Evolutionary conservation across 2,113 vertebrate species (phyloP).

Genomic region (Hippolais icterina): DNA sequence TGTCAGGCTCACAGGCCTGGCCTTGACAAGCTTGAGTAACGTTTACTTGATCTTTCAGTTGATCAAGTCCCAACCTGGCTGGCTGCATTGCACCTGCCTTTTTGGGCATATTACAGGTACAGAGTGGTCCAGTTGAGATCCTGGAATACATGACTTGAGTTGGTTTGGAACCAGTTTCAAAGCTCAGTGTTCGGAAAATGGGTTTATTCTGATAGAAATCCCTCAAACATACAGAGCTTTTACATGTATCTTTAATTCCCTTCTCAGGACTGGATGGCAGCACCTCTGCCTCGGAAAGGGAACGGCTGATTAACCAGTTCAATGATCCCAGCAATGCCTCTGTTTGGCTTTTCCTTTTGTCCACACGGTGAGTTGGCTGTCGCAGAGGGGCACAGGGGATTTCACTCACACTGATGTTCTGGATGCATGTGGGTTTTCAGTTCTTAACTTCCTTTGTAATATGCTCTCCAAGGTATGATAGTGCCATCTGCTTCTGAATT

Average conservation of each 20-base stretch:
- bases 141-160: not conserved
- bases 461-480: not conserved
- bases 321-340: conserved; percentile 89
- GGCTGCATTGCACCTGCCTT: not conserved
- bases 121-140: not conserved
- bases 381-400: not conserved
- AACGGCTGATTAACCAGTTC: conserved; percentile 97
- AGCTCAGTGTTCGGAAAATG: not conserved
- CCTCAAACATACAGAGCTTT: not conserved
- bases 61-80: not conserved
- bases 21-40: not conserved
- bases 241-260: not conserved
- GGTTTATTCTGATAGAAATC: not conserved
- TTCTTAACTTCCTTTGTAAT: not conserved
- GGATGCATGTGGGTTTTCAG: not conserved
- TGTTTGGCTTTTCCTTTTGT: conserved; percentile 93
- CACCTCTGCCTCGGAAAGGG: conserved; percentile 93
- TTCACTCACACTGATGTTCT: not conserved
- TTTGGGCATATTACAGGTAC: not conserved
- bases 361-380: conserved; percentile 85
- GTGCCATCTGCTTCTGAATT: not conserved
- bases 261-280: conserved; percentile 91
- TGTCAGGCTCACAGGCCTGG: not conserved
- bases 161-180: not conserved
- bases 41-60: not conserved